These are phyloP conservation scores for Morinoia aosen DNA, from an alignment of 2,888 invertebrate species.

Conservation along the genomic window DNA sequence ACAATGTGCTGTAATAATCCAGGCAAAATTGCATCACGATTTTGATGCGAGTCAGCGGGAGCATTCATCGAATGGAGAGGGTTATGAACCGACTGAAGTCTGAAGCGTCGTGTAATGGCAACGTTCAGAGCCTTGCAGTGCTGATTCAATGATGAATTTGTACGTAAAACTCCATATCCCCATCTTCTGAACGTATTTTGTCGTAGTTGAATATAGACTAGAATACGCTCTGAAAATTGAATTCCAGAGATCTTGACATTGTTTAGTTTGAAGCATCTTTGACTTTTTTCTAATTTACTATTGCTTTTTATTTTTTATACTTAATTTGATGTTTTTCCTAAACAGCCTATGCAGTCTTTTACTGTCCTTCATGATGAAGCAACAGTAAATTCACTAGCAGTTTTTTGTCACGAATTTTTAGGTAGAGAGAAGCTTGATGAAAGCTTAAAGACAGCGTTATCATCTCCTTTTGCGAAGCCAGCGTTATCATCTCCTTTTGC, in stretches of 20 bases:
- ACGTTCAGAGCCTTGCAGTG: background rate
- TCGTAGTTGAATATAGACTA: background rate
- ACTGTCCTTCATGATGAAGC: background rate
- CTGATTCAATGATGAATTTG: background rate
- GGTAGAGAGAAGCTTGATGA: background rate
- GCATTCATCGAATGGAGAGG: background rate
- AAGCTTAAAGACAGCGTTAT: background rate
- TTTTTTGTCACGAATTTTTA: background rate
- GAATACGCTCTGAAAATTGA: background rate
- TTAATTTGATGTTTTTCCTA: background rate
- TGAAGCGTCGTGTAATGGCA: background rate
- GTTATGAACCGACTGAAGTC: background rate
- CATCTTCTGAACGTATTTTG: background rate
- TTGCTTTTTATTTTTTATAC: background rate
- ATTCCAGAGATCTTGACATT: background rate
- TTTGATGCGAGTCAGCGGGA: background rate
- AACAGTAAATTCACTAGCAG: background rate
- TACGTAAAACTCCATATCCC: background rate
- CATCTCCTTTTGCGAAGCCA: background rate
- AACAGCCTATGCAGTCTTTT: background rate
- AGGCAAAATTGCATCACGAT: background rate
- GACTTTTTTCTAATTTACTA: background rate
- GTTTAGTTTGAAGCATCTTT: background rate
- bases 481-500: background rate
- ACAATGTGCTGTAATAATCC: background rate